A percentile compares a stretch with the other conserved stretches of the same genome.
Evolutionary conservation across 2,797 vertebrate genomes (phyloP).

Genomic region (Hylomyscus alleni): DNA sequence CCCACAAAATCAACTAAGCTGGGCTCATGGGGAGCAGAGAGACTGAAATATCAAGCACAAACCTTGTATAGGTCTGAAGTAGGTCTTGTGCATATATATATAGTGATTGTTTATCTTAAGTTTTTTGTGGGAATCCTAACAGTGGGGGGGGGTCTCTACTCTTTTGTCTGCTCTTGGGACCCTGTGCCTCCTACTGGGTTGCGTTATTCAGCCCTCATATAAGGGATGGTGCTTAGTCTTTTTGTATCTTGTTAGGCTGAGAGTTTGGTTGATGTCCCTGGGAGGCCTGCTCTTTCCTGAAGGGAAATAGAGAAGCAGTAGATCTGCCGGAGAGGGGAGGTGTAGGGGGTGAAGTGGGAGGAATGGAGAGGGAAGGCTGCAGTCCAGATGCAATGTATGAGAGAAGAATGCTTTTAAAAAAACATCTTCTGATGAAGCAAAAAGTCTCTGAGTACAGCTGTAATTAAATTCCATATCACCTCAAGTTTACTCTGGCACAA

Average conservation of each 20-base stretch:
- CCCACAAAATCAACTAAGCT: neutral
- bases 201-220: neutral
- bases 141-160: neutral
- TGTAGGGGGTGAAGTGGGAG: neutral
- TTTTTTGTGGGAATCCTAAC: neutral
- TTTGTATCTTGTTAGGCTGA: neutral
- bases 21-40: neutral
- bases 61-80: neutral
- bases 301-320: neutral
- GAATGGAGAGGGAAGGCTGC: neutral
- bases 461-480: slow-evolving; percentile 65
- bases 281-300: neutral
- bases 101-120: neutral
- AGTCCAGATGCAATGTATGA: neutral
- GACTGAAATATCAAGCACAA: neutral
- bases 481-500: slow-evolving; percentile 59
- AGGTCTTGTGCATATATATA: too few relatives aligned
- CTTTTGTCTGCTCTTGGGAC: neutral
- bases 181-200: neutral
- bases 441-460: neutral
- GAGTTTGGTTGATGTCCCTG: neutral
- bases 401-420: neutral
- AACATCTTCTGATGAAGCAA: neutral
- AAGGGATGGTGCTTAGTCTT: neutral
- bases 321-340: neutral